Conservation (phyloP, 1,140 invertebrate species). For the Orchestia grillus region DNA sequence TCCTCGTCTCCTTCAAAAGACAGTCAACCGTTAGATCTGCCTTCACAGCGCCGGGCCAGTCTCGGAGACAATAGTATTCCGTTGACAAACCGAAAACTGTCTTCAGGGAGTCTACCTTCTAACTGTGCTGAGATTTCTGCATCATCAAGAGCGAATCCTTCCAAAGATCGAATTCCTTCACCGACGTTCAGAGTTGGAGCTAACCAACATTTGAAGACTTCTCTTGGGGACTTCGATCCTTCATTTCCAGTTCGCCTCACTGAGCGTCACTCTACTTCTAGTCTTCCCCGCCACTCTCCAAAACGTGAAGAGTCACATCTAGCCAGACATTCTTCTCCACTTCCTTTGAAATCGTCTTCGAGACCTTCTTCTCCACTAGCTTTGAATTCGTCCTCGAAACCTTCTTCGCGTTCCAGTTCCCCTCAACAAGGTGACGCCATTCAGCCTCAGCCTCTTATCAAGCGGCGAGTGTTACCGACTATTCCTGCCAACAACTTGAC, state of each 20-base stretch:
- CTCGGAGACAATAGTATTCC: not conserved
- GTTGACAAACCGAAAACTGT: not conserved
- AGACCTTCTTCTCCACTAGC: not conserved
- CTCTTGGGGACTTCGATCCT: not conserved
- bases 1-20: not conserved
- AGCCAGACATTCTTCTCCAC: slow-evolving; percentile 26
- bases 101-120: not conserved
- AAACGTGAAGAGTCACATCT: slow-evolving; percentile 1
- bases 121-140: not conserved
- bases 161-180: not conserved
- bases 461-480: not conserved
- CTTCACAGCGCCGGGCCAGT: not conserved
- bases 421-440: not conserved
- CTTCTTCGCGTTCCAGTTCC: not conserved
- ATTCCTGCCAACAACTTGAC: slow-evolving; percentile 8
- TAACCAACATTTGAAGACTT: not conserved
- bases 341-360: not conserved
- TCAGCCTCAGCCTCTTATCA: not conserved
- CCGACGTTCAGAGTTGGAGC: not conserved
- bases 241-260: not conserved
- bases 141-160: not conserved
- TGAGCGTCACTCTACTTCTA: slow-evolving; percentile 38
- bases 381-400: not conserved
- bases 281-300: not conserved
- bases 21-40: not conserved